Base-by-base conservation (phyloP, 2,888 invertebrate genomes). In the Dryobota labecula region DNA sequence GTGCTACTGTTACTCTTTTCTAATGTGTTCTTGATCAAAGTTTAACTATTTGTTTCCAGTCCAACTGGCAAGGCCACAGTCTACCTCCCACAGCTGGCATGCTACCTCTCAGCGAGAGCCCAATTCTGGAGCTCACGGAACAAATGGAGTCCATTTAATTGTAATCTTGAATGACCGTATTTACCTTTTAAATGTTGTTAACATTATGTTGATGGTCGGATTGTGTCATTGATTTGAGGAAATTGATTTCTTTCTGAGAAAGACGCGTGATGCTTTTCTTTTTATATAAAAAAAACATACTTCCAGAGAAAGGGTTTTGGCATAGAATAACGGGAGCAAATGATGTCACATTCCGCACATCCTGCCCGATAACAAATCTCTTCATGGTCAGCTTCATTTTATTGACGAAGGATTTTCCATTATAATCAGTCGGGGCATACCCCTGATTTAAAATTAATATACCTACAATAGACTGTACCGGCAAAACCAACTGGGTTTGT, bases 71-170 rank as follows among this genome's bases (percentile, higher is more conserved):
- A 89, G 96, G 96, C 38, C 93, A 96, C 88, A 95, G 94, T 84
- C 90, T 96, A 76, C 94, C 96, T 60, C 93, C 96, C n/a, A 88
- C 96, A 82, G 96, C 97, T 67, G 96, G 97, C 80, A 97, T 98
- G 96, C 96, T 98, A 90, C 97, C 98, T 41, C 97, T 98, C 85
- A 97, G 97, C 93, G 98, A 98, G 94, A 98, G 97, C 91, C 98
- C 98, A 67, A 98, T 98, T 85, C 95, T 98, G 91, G 98, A 98
- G 94, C 96, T 98, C 82, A 97, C 98, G 72, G 98, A 98, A 93
- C 98, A 98, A 94, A 97, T 98, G 97, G 98, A 98, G 92, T 97
- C 98, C 82, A 97, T 97, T 94, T 97, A 96, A 96, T 78, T 66
- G 49, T 73, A 67, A 63, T 45, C 27, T 58, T 9, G 33, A 61